A percentile compares a stretch with the other conserved stretches of the same genome.
phyloP scores from a whole-genome alignment of 2,797 vertebrate species.

The Sciurus vulgaris region DNA sequence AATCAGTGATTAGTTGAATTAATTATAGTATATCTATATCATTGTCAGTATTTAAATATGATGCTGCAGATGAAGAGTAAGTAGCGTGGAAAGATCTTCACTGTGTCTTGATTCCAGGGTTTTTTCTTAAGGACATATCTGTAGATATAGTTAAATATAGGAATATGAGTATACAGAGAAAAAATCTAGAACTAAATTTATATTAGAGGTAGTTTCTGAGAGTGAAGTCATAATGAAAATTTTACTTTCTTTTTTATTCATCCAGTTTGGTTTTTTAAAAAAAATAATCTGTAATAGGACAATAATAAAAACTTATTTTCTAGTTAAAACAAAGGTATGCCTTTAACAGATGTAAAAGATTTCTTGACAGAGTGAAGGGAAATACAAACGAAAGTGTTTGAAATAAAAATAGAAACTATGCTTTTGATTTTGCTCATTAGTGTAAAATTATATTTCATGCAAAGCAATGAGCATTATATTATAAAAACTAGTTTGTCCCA shows the following conservation, averaged over 20 bases:
- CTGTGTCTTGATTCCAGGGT: slow-evolving; percentile 23
- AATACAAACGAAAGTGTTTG: slow-evolving; percentile 16
- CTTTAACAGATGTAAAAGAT: slow-evolving; percentile 28
- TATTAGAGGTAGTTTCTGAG: background rate
- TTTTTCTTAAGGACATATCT: slow-evolving; percentile 50
- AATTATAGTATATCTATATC: slow-evolving; percentile 55
- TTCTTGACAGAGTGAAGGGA: background rate
- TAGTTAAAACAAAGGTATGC: slow-evolving; percentile 7
- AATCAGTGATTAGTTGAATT: slow-evolving; percentile 52
- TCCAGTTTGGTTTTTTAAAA: background rate
- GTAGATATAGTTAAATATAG: background rate
- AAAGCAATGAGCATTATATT: background rate
- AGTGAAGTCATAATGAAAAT: background rate
- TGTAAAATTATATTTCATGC: background rate
- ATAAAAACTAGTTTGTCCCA: slow-evolving; percentile 39
- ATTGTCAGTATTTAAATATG: slow-evolving; percentile 52
- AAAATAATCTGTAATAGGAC: background rate
- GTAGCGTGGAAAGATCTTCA: slow-evolving; percentile 3
- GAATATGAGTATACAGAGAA: background rate
- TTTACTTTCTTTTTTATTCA: slow-evolving; percentile 40
- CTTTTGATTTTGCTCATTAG: slow-evolving; percentile 60
- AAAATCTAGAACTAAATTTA: slow-evolving; percentile 52
- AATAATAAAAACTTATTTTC: slow-evolving; percentile 16
- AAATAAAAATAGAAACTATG: slow-evolving; percentile 49
- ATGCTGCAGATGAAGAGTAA: slow-evolving; percentile 26